Conservation (phyloP, 1,140 invertebrate genomes). For the Andrena cerasifolii region DNA sequence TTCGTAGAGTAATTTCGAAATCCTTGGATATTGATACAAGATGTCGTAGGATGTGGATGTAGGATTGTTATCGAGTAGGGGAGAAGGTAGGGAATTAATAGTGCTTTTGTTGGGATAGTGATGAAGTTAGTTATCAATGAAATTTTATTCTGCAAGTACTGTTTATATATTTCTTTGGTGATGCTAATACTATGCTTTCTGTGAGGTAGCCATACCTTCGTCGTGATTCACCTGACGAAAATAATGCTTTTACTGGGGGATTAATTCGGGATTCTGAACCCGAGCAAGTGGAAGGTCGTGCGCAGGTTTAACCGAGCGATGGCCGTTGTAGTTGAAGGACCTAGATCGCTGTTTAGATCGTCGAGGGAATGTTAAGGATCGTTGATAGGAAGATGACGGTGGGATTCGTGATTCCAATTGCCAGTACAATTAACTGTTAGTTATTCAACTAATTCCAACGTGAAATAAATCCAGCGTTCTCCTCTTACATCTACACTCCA, state of each 20-base stretch:
- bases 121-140: too few relatives aligned
- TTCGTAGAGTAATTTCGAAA: too few relatives aligned
- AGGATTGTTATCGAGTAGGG: too few relatives aligned
- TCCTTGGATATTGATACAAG: too few relatives aligned
- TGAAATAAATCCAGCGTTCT: constrained; percentile 7
- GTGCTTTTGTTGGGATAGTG: too few relatives aligned
- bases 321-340: neutral
- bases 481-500: neutral
- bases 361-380: neutral
- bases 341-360: constrained; percentile 13
- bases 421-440: neutral
- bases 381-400: neutral
- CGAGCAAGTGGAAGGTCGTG: constrained; percentile 33
- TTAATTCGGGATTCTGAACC: constrained; percentile 21
- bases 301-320: constrained; percentile 47
- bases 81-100: too few relatives aligned
- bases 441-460: neutral
- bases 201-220: neutral
- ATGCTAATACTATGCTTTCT: neutral
- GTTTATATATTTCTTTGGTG: neutral
- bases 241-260: constrained; percentile 12
- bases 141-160: too few relatives aligned
- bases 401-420: neutral
- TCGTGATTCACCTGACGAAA: constrained; percentile 21
- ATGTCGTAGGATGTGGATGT: too few relatives aligned